These are phyloP conservation scores for Heteromurus nitidus DNA, from an alignment of 2,888 invertebrate species.

Conservation along the genomic window DNA sequence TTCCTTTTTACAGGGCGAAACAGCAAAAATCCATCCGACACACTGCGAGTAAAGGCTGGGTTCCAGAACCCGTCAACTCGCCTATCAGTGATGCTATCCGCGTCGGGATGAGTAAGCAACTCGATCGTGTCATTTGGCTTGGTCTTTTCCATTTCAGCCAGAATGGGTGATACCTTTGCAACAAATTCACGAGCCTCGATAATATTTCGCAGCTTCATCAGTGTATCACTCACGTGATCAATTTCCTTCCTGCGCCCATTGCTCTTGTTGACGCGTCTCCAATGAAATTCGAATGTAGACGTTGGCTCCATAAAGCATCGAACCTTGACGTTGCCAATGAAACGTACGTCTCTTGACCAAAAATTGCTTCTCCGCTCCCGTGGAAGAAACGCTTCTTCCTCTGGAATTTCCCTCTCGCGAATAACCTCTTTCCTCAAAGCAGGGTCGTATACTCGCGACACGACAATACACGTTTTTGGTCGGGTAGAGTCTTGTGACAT, in stretches of 20 bases:
- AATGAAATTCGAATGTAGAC: too few relatives aligned
- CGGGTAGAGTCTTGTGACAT: too few relatives aligned
- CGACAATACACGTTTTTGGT: not conserved
- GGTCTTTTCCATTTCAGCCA: not conserved
- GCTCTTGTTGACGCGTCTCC: not conserved
- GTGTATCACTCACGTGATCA: not conserved
- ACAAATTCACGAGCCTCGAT: not conserved
- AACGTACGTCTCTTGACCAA: not conserved
- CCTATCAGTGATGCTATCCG: not conserved
- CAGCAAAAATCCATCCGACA: not conserved
- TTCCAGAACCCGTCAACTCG: not conserved
- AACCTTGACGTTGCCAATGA: too few relatives aligned
- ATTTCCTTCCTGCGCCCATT: not conserved
- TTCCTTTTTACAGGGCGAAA: not conserved
- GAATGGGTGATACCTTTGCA: not conserved
- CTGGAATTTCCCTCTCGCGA: not conserved
- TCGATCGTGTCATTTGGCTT: not conserved
- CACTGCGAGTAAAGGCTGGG: not conserved
- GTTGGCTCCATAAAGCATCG: too few relatives aligned
- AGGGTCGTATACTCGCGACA: not conserved
- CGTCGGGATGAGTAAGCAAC: not conserved
- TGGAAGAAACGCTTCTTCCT: not conserved
- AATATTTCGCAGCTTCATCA: not conserved
- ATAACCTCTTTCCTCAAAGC: not conserved
- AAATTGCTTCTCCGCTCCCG: not conserved